phyloP scores from a whole-genome alignment of 2,113 vertebrate species.

The Numenius arquata region DNA sequence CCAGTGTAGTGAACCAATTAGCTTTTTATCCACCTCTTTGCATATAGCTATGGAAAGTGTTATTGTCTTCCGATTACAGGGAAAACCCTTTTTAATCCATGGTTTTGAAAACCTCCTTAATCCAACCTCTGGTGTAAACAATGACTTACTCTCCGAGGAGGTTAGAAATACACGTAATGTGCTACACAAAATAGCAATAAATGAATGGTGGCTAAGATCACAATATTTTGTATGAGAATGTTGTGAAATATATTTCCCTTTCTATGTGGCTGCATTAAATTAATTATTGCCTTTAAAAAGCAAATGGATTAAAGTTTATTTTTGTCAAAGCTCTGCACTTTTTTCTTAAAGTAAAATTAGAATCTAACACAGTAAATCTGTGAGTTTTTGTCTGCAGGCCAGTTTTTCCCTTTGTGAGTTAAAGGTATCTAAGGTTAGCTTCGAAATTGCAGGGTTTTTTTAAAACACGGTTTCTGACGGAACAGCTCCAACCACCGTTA shows the following conservation, averaged over 20 bases:
- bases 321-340: not conserved
- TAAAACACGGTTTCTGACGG: not conserved
- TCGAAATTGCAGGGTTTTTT: not conserved
- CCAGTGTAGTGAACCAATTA: not conserved
- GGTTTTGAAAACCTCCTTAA: slow-evolving; percentile 57
- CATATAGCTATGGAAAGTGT: slow-evolving; percentile 25
- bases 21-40: slow-evolving; percentile 34
- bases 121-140: slow-evolving; percentile 46
- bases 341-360: not conserved
- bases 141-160: slow-evolving; percentile 1
- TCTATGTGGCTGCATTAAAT: not conserved
- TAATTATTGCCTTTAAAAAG: not conserved
- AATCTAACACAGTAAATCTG: not conserved
- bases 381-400: not conserved
- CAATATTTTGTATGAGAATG: not conserved
- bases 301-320: not conserved
- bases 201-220: not conserved
- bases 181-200: not conserved
- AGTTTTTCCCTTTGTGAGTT: not conserved
- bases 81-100: slow-evolving; percentile 31
- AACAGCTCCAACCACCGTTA: not conserved
- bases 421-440: not conserved
- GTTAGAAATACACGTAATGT: not conserved
- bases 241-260: not conserved
- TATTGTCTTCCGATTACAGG: slow-evolving; percentile 39